A percentile compares a stretch with the other conserved stretches of the same genome.
phyloP scores from a whole-genome alignment of 2,797 vertebrate genomes.

The Paramormyrops hopkinsi region DNA sequence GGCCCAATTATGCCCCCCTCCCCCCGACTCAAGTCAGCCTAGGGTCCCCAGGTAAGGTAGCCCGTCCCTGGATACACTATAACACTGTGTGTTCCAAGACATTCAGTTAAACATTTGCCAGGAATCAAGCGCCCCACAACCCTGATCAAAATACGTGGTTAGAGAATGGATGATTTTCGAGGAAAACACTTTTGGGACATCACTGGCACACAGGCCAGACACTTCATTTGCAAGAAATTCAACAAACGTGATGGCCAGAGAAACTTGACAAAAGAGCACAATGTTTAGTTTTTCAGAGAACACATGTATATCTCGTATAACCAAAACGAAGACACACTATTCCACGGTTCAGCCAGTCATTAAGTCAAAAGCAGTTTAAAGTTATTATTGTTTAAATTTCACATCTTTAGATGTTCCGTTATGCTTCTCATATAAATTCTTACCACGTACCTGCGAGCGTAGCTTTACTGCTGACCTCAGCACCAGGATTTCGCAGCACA shows the following conservation, averaged over 20 bases:
- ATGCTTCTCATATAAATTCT: background rate
- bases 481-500: constrained; percentile 45
- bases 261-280: background rate
- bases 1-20: background rate
- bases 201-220: background rate
- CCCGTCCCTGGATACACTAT: background rate
- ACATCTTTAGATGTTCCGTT: background rate
- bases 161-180: background rate
- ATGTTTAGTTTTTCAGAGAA: background rate
- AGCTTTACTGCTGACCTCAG: constrained; percentile 35
- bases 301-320: background rate
- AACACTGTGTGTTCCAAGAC: background rate
- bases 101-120: background rate
- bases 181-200: background rate
- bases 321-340: background rate
- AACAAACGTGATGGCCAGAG: background rate
- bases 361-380: background rate
- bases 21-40: background rate
- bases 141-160: background rate
- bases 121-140: background rate
- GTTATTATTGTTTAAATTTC: background rate
- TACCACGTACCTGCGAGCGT: constrained; percentile 41
- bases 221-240: background rate
- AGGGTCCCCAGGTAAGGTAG: background rate
- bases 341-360: background rate